Evolutionary conservation across 1,140 invertebrate genomes (phyloP), one percentile per base, ranked within the genome.

Genomic region (Limonius californicus): DNA sequence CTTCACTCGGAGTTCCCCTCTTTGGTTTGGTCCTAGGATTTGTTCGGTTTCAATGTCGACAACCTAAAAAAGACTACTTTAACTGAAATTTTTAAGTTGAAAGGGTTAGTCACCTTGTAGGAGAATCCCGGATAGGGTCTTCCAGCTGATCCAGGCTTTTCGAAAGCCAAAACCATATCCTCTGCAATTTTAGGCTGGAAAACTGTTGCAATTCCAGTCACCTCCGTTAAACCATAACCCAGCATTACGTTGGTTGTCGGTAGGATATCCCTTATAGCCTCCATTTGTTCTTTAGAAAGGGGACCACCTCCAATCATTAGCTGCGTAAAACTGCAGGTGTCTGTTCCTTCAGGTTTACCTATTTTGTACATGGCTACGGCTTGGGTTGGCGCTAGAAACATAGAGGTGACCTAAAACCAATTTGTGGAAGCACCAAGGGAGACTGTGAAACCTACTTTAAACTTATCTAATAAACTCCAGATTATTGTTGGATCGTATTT

Each of bases 1-100:
- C 66, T 84, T 84, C 14, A 89, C 79, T 67, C 84, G 87, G 7
- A 92, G 71, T 74, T 92, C 89, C 11, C 89, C 89, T 53, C 76
- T 72, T 62, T 83, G 61, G 32, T 83, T 77, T 0, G 85, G 76
- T 0, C 85, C 86, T 14, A 89, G 66, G 14, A 77, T 64, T 67
- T 83, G 72, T 3, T 83, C 80, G n/a, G 78, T 87, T 57, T 87
- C 82, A 19, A 83, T 69, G 74, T 89, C 84, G 54, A 87, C 68
- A 0, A 87, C 81, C 82, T 73, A 6, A 16, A 42, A 2, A 15
- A 19, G 12, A 63, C 3, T 42, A 18, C 1, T 47, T 43, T 4
- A 39, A 15, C 14, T 1, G 14, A 19, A 23, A 19, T 54, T 20
- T 1, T 19, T 18, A 54, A 12, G 14, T 8, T 21, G 8, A n/a